Evolutionary conservation across 2,113 vertebrate species (phyloP), one percentile per base, ranked within the genome.

Genomic region (Cheilinus undulatus): DNA sequence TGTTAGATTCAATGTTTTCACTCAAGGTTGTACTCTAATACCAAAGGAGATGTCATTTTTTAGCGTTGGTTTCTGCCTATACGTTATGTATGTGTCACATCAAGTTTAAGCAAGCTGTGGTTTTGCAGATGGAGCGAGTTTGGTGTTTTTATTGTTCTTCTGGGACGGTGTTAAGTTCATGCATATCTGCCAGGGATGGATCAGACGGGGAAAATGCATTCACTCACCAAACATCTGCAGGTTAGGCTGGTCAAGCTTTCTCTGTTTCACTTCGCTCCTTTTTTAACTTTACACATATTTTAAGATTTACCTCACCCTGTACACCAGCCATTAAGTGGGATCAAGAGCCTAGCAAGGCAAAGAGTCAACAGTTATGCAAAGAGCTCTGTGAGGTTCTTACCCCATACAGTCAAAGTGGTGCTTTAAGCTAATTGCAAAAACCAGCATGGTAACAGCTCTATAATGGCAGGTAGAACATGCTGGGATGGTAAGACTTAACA

Each of bases 1-100:
- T 76, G 74, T 43, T 51, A 74, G 45, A 69, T 59, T 27, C 27
- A 46, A 42, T 56, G 36, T 63, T 76, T 63, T 67, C 32, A 69
- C 52, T 56, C 10, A 40, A 27, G 27, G 52, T 36, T 73, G 45
- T 63, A 48, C 23, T 28, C 28, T 57, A 58, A 70, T 62, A 59
- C 23, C 38, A 58, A 42, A 52, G 48, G 42, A 27, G 32, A 65
- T 71, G 32, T 12, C 5, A n/a, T 66, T n/a, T 50, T 22, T 63
- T 7, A 20, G 1, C 53, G 24, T 3, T 60, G 53, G 76, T 73
- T 32, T 78, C 20, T 68, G 60, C 53, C 40, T 63, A 26, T 58
- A 32, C 28, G 59, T 72, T 56, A 63, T n/a, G 22, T 57, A 24
- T 6, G 23, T 70, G 80, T 78, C 62, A 63, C 59, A 57, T 57